Percentiles rank a stretch among this genome's conserved stretches.
Conservation (phyloP, 2,888 invertebrate genomes). For the Cephus runcator region DNA sequence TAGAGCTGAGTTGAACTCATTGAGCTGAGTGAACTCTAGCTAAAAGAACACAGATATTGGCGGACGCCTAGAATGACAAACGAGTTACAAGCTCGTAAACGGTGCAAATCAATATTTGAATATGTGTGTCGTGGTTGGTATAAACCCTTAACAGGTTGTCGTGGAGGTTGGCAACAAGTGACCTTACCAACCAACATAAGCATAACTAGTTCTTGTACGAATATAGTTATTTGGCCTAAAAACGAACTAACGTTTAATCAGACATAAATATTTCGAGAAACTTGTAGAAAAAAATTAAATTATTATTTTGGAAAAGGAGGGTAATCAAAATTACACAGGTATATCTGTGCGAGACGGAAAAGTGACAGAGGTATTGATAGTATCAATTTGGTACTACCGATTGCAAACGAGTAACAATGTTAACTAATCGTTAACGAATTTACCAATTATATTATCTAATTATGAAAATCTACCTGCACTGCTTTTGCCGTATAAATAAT, state of each 20-base stretch:
- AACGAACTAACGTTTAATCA: neutral
- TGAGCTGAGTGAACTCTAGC: neutral
- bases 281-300: neutral
- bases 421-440: neutral
- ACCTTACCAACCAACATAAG: slow-evolving; percentile 21
- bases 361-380: neutral
- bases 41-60: neutral
- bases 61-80: neutral
- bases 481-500: neutral
- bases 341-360: neutral
- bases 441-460: neutral
- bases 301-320: neutral
- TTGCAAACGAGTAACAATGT: neutral
- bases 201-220: neutral
- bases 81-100: slow-evolving; percentile 16
- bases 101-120: slow-evolving; percentile 38
- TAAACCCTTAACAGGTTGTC: slow-evolving; percentile 41
- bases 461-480: neutral
- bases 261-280: neutral
- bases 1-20: neutral
- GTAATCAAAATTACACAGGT: neutral
- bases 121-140: slow-evolving; percentile 30
- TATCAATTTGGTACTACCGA: neutral
- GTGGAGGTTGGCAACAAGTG: slow-evolving; percentile 39
- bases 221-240: neutral